Evolutionary conservation across 2,797 vertebrate species (phyloP).

Genomic region (Silurus lanzhouensis): DNA sequence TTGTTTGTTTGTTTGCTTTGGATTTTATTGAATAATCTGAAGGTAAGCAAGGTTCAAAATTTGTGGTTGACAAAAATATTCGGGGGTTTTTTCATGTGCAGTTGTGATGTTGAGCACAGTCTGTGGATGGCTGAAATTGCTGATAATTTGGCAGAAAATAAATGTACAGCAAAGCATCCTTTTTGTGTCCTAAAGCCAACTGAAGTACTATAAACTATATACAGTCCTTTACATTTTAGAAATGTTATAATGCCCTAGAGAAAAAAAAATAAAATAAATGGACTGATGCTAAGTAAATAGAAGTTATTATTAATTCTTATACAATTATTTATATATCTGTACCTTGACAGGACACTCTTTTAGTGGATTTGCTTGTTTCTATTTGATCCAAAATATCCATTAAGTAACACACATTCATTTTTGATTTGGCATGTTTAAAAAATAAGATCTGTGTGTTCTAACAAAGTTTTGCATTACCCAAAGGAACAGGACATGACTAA

Average conservation of each 20-base stretch:
- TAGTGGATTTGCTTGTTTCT: not conserved
- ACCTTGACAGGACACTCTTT: not conserved
- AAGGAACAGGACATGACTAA: slow-evolving; percentile 44
- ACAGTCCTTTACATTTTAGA: not conserved
- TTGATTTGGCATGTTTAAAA: not conserved
- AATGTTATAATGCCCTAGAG: not conserved
- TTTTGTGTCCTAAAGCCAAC: not conserved
- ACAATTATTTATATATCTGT: not conserved
- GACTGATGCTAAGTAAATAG: not conserved
- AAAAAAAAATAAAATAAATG: not conserved
- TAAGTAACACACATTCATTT: not conserved
- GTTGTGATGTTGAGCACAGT: not conserved
- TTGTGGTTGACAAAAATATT: too few species aligned
- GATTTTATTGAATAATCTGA: not conserved
- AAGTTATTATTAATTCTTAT: not conserved
- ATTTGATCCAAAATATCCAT: not conserved
- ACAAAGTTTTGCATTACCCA: slow-evolving; percentile 29
- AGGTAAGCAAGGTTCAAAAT: not conserved
- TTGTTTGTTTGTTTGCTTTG: not conserved
- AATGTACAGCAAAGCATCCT: not conserved
- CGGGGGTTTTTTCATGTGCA: not conserved
- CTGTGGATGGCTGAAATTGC: not conserved
- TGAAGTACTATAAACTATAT: not conserved
- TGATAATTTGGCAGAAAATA: not conserved
- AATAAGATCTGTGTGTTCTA: slow-evolving; percentile 2